Evolutionary conservation across 2,113 vertebrate genomes (phyloP), one percentile per base, ranked within the genome.

Genomic region (Xiphophorus hellerii): DNA sequence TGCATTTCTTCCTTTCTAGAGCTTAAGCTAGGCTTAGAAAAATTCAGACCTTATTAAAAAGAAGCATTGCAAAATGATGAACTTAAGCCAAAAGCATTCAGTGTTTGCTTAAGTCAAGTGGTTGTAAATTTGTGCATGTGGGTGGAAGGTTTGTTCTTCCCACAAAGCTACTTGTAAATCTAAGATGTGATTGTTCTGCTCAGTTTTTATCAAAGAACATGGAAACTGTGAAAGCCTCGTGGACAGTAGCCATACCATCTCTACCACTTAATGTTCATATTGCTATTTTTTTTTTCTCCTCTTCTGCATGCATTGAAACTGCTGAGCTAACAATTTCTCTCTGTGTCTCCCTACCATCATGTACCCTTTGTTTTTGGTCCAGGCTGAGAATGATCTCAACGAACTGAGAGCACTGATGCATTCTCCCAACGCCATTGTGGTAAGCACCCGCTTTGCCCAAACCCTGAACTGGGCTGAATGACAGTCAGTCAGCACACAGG

Each of bases 321-420:
- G 89, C 92, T 87, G 90, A 88, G 74, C 87, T 93, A 71, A 92
- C 78, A 65, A 69, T 94, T 91, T 88, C 80, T 77, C 90, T 90
- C 90, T 95, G 62, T 92, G 92, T 94, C 95, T 91, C 73, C 82
- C 81, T 73, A 78, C 71, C 65, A 85, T 80, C 84, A 76, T 75
- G 69, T 76, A 71, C 75, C 42, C 73, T 93, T 92, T 67, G 94
- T 90, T 93, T 90, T 86, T 84, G 71, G 69, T 95, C 85, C 96
- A 99, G 98, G 98, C 98, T 94, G 98, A 99, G 95, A 99, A 98
- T 92, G 98, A 99, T 96, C 95, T 99, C 95, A 99, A 99, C 93
- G 98, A 99, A 93, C 96, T 99, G 93, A 97, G 99, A 96, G 96
- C 97, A 95, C 95, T 99, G 96, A 98, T 99, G 96, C 98, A 98